Evolutionary conservation across 2,888 invertebrate species (phyloP).

Genomic region (Sarcophaga rosellei): DNA sequence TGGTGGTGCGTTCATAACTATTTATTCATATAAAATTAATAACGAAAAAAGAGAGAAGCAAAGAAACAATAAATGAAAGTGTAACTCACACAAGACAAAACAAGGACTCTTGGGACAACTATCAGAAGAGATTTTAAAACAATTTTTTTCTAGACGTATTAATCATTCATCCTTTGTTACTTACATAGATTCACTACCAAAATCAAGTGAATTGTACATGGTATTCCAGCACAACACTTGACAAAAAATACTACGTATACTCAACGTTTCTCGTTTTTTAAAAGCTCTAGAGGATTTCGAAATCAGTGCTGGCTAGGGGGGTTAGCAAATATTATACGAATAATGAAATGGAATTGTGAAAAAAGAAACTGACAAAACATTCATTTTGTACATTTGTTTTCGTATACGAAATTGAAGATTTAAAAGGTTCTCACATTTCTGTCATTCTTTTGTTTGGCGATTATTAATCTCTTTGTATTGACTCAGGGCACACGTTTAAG

Average conservation of each 20-base stretch:
- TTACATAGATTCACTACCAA: not conserved
- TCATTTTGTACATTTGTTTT: not conserved
- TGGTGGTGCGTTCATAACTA: slow-evolving; percentile 36
- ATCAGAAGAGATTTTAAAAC: slow-evolving; percentile 69
- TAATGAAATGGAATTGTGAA: slow-evolving; percentile 30
- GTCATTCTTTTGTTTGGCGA: slow-evolving; percentile 35
- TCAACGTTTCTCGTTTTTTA: slow-evolving; percentile 17
- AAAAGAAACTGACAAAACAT: slow-evolving; percentile 56
- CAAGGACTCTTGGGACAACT: slow-evolving; percentile 70
- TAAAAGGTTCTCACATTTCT: slow-evolving; percentile 67
- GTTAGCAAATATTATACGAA: not conserved
- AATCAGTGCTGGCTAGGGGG: slow-evolving; percentile 16
- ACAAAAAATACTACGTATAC: slow-evolving; percentile 13
- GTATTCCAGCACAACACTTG: slow-evolving; percentile 16
- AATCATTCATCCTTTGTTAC: slow-evolving; percentile 61
- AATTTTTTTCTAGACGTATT: slow-evolving; percentile 36
- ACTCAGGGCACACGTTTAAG: slow-evolving; percentile 68
- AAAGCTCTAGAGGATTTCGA: slow-evolving; percentile 50
- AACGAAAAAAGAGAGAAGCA: not conserved
- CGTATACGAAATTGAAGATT: slow-evolving; percentile 10
- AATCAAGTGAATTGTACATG: not conserved
- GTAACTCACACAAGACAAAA: slow-evolving; percentile 53
- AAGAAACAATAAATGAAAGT: slow-evolving; percentile 11
- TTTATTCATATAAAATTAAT: slow-evolving; percentile 1
- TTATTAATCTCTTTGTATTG: slow-evolving; percentile 68